Percentiles rank a stretch among this genome's conserved stretches.
Evolutionary conservation across 2,888 invertebrate species (phyloP).

Genomic region (Ecdyonurus torrentis): DNA sequence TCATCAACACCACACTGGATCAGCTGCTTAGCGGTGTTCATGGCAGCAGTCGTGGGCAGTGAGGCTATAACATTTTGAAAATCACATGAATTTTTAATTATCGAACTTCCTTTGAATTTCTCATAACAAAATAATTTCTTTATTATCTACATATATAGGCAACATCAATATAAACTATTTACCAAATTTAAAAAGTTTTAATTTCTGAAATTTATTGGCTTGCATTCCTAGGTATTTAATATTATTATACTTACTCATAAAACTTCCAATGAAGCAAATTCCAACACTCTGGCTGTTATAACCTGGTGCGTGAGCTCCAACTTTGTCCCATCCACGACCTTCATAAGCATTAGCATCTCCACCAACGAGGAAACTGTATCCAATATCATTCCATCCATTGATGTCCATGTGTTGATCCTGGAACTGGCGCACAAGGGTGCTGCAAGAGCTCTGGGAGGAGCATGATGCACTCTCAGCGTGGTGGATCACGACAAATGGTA

Average conservation of each 20-base stretch:
- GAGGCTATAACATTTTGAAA: not conserved
- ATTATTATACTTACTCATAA: constrained; percentile 1
- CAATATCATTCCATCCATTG: constrained; percentile 26
- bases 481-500: constrained; percentile 25
- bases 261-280: constrained; percentile 8
- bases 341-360: constrained; percentile 32
- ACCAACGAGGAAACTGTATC: constrained; percentile 32
- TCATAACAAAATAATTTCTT: too few relatives aligned
- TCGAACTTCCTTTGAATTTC: too few relatives aligned
- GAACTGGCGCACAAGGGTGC: constrained; percentile 22
- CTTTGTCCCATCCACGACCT: constrained; percentile 28
- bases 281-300: constrained; percentile 24
- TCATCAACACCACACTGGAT: constrained; percentile 1
- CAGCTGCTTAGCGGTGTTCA: not conserved
- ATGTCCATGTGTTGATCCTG: constrained; percentile 25
- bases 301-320: constrained; percentile 27
- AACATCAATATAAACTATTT: too few relatives aligned
- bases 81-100: too few relatives aligned
- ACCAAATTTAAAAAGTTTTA: not conserved
- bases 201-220: not conserved
- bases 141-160: too few relatives aligned
- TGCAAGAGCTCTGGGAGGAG: constrained; percentile 18
- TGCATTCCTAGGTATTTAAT: too few relatives aligned
- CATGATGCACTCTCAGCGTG: constrained; percentile 24
- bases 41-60: not conserved